These are phyloP conservation scores for Girardinus metallicus DNA, from an alignment of 2,797 vertebrate genomes.

Conservation along the genomic window DNA sequence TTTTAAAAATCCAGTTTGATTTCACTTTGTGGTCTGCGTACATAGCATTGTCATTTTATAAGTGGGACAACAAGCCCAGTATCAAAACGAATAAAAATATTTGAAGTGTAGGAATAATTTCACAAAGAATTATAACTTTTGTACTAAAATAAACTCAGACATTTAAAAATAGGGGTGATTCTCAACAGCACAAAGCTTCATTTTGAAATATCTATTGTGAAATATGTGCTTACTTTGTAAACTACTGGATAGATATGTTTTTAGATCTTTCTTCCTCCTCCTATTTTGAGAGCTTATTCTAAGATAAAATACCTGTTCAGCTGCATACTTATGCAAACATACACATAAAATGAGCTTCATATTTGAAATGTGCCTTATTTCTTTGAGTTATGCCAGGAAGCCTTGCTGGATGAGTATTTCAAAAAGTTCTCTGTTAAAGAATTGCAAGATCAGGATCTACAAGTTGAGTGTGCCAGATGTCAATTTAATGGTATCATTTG, in stretches of 20 bases:
- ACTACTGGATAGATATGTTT: neutral
- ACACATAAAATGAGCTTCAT: neutral
- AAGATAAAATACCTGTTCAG: neutral
- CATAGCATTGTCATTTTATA: slow-evolving; percentile 39
- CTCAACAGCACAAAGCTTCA: neutral
- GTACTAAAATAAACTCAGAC: neutral
- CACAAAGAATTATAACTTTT: neutral
- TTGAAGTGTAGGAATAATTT: neutral
- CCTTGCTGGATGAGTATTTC: neutral
- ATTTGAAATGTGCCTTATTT: neutral
- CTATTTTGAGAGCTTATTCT: neutral
- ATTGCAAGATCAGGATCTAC: slow-evolving; percentile 14
- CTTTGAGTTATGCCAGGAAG: neutral
- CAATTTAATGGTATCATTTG: slow-evolving; percentile 50
- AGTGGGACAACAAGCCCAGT: slow-evolving; percentile 13
- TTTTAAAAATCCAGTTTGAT: slow-evolving; percentile 46
- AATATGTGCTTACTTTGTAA: neutral
- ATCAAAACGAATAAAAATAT: neutral
- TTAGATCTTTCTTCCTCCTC: neutral
- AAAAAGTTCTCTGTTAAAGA: neutral
- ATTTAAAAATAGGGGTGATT: neutral
- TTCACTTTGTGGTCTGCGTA: slow-evolving; percentile 28
- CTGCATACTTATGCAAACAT: slow-evolving; percentile 4
- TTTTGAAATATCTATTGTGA: neutral
- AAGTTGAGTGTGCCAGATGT: slow-evolving; percentile 42